phyloP scores from a whole-genome alignment of 2,113 vertebrate genomes.

The Telmatochromis sp. region DNA sequence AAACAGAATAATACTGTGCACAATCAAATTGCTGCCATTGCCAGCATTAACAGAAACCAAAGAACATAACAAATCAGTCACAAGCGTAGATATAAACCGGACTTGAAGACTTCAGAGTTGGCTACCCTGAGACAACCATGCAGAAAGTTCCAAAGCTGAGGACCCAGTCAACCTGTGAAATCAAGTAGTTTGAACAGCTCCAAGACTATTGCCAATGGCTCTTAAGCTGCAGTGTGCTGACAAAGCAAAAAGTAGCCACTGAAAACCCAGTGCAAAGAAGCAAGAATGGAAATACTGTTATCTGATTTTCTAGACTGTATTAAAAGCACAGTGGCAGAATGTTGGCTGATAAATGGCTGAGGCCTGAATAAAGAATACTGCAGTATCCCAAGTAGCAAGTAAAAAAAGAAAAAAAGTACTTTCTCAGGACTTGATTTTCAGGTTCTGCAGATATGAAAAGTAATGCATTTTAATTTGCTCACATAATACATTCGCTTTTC shows the following conservation, averaged over 20 bases:
- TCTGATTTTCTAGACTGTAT: background rate
- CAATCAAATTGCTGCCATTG: background rate
- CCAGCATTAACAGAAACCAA: background rate
- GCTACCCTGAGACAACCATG: background rate
- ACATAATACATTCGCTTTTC: background rate
- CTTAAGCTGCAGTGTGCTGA: background rate
- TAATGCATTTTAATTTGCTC: background rate
- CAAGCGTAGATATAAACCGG: background rate
- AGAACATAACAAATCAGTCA: background rate
- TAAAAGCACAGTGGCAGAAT: background rate
- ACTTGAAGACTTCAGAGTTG: background rate
- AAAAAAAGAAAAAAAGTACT: background rate
- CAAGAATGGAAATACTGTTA: background rate
- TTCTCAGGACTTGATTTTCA: background rate
- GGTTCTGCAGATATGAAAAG: background rate
- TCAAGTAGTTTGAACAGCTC: background rate
- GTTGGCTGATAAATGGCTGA: background rate
- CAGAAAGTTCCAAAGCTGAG: background rate
- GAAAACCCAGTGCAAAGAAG: background rate
- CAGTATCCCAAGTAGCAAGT: background rate
- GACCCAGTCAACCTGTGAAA: background rate
- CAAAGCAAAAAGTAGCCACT: background rate
- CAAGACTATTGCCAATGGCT: background rate
- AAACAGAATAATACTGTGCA: background rate
- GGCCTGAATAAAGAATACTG: background rate